phyloP scores from a whole-genome alignment of 1,140 invertebrate genomes.

The Calephelis nemesis region DNA sequence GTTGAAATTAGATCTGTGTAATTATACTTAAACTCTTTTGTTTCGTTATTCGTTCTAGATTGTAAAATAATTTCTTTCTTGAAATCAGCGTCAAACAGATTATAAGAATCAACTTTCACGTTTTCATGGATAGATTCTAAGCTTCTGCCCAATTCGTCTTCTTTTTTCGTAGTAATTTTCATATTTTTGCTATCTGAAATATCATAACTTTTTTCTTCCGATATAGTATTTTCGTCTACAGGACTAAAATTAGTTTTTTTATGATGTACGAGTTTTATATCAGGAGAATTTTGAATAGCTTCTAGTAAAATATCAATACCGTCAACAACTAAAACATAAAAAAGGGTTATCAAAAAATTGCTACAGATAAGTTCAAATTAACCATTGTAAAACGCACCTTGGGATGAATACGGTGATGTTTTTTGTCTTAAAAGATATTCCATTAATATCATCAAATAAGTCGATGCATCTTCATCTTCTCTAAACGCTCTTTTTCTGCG shows the following conservation, averaged over 20 bases:
- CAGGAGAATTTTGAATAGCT: constrained; percentile 60
- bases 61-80: not conserved
- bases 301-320: constrained; percentile 65
- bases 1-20: not conserved
- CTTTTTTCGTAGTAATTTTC: not conserved
- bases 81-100: not conserved
- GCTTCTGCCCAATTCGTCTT: not conserved
- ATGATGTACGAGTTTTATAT: constrained; percentile 41
- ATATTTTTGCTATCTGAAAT: not conserved
- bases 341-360: constrained; percentile 8
- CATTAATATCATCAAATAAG: constrained; percentile 62
- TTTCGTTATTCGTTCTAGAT: not conserved
- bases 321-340: constrained; percentile 53
- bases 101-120: not conserved
- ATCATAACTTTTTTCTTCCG: constrained; percentile 18
- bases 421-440: constrained; percentile 61
- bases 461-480: constrained; percentile 47
- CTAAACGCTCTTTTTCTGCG: constrained; percentile 44
- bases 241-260: not conserved
- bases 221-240: not conserved
- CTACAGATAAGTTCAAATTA: not conserved
- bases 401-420: constrained; percentile 35
- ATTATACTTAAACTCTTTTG: constrained; percentile 1
- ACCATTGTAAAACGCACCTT: constrained; percentile 38
- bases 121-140: constrained; percentile 26